Base-by-base conservation (phyloP, 2,797 vertebrate species). In the Falco cherrug region DNA sequence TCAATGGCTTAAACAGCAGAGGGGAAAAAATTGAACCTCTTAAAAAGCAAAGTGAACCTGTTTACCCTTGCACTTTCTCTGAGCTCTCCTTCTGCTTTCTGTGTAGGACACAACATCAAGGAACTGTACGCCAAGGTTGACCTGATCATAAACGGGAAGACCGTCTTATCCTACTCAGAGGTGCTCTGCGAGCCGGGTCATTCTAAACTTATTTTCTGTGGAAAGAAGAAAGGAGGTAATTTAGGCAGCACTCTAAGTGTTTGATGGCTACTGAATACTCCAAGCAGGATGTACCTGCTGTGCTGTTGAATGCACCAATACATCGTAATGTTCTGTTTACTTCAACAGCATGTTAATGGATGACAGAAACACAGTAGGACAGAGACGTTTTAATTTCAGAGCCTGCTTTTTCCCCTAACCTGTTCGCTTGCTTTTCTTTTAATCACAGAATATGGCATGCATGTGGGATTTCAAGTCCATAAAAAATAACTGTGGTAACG, bases 221-320 rank as follows among this genome's bases (percentile, higher is more conserved):
- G 98, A 85, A 98, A 81, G 92, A 97, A 96, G 90, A 98, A 98
- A 98, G 98, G 98, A 97, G 98, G 98, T 98, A 98, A 98, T 96
- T 96, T 96, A 63, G n/a, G 48, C 61, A 57, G 60, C 74, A n/a
- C 16, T 61, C 61, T 51, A 43, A 85, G 26, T 48, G 63, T 80
- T 50, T 41, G 68, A 87, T 73, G 50, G 74, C 39, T 80, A 17
- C 82, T 76, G 73, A 84, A 84, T 85, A n/a, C 65, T 73, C 50
- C 61, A 61, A 96, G 80, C 85, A 90, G 89, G 83, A 90, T 78
- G 41, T 41, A 74, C 79, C 73, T 0, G 1, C 90, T 87, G 71
- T 91, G 82, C 79, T 82, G 63, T 25, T 95, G 81, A 95, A 90
- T 2, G 2, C 54, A 85, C 54, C 76, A 80, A 59, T 71, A 59